Conservation (phyloP, 2,797 vertebrate genomes). For the Danio albolineatus region DNA sequence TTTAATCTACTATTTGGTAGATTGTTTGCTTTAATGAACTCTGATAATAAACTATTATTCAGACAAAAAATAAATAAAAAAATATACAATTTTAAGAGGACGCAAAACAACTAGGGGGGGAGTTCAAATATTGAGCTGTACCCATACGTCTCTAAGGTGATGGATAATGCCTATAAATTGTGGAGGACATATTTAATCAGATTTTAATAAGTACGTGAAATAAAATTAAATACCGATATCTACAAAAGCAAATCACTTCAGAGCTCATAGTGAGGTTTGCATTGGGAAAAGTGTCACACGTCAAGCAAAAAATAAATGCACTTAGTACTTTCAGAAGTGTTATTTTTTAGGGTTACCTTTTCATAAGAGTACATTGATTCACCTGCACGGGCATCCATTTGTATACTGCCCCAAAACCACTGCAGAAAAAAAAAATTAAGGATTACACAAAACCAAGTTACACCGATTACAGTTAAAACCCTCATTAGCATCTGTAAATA, state of each 20-base stretch:
- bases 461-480: neutral
- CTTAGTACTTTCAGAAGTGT: neutral
- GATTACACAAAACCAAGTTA: neutral
- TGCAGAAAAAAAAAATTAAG: slow-evolving; percentile 59
- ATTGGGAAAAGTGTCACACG: neutral
- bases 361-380: slow-evolving; percentile 98
- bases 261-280: neutral
- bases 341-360: slow-evolving; percentile 79
- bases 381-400: slow-evolving; percentile 97
- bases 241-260: neutral
- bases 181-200: too few relatives aligned
- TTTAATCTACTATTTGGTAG: too few relatives aligned
- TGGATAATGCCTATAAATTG: too few relatives aligned
- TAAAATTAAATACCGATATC: neutral
- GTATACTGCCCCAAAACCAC: slow-evolving; percentile 99
- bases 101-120: too few relatives aligned
- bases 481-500: neutral
- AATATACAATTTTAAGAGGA: too few relatives aligned
- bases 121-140: too few relatives aligned
- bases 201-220: neutral
- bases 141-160: too few relatives aligned
- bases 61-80: too few relatives aligned
- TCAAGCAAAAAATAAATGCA: neutral
- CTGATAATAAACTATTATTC: too few relatives aligned
- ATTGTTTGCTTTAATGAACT: too few relatives aligned